Evolutionary conservation across 2,113 vertebrate genomes (phyloP).

Genomic region (Pterocles orientalis): DNA sequence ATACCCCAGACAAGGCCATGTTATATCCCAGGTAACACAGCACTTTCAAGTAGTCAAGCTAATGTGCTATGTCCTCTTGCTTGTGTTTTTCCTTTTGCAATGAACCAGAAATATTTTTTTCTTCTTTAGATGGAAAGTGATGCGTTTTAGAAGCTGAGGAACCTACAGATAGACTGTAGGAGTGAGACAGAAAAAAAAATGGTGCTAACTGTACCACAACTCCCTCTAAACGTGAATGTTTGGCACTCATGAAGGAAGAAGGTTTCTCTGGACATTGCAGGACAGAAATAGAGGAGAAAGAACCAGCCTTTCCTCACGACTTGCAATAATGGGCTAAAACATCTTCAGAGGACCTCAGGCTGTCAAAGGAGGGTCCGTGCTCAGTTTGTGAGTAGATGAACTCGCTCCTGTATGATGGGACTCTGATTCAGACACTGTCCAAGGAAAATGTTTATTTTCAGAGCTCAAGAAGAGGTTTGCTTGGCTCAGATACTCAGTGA

Average conservation of each 20-base stretch:
- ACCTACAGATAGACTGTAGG: neutral
- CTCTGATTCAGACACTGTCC: neutral
- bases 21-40: neutral
- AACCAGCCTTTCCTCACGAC: neutral
- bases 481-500: conserved; percentile 38
- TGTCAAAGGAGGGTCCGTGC: neutral
- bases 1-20: neutral
- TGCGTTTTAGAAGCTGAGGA: neutral
- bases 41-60: neutral
- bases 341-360: neutral
- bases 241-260: neutral
- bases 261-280: neutral
- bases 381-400: neutral
- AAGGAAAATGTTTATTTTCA: conserved; percentile 38
- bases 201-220: neutral
- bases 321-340: neutral
- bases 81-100: neutral
- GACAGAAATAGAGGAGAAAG: neutral
- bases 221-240: neutral
- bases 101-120: neutral
- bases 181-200: neutral
- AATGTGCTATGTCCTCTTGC: neutral
- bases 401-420: neutral
- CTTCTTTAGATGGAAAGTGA: neutral
- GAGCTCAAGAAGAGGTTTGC: conserved; percentile 14